Evolutionary conservation across 2,113 vertebrate species (phyloP), one percentile per base, ranked within the genome.

Genomic region (Pelecanus crispus): DNA sequence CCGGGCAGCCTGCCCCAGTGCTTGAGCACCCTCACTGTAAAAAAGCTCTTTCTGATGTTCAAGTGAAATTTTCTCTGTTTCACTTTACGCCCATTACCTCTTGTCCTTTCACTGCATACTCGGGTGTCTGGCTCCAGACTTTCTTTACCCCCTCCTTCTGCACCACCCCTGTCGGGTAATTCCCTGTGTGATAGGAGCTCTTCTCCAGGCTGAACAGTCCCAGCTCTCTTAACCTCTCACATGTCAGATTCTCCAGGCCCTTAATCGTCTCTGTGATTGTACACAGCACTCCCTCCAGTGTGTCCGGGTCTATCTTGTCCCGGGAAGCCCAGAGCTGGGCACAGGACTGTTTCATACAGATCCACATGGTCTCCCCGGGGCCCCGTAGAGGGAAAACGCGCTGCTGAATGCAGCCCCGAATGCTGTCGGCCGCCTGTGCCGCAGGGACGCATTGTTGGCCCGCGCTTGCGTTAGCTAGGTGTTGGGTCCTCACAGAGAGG

Each of bases 281-380:
- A 7, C 13, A 0, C 36, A 26, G 36, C 36, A 1, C 47, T 38
- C 21, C 1, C 21, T 15, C 15, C 14, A 3, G 11, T 3, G 25
- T n/a, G 28, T 29, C 7, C 38, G 0, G 8, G 24, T 8, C 66
- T 38, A 1, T 22, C 40, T 24, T 15, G 4, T 36, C 17, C n/a
- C 3, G 2, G 44, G 17, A 25, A 80, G 9, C 52, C 59, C 13
- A 17, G 1, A 22, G n/a, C 38, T 61, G 75, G 20, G 16, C 45
- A 6, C 10, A 3, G 36, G 65, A 7, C 36, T 28, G 17, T 53
- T 61, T 13, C 38, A 2, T 13, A 11, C 9, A 10, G 55, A 13
- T 56, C 55, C 40, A 11, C 2, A 0, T 13, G 47, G 47, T 50
- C 63, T 42, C 18, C 24, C 10, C 4, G 0, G 31, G 21, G 47